Conservation (phyloP, 2,113 vertebrate species). For the Passerina amoena region DNA sequence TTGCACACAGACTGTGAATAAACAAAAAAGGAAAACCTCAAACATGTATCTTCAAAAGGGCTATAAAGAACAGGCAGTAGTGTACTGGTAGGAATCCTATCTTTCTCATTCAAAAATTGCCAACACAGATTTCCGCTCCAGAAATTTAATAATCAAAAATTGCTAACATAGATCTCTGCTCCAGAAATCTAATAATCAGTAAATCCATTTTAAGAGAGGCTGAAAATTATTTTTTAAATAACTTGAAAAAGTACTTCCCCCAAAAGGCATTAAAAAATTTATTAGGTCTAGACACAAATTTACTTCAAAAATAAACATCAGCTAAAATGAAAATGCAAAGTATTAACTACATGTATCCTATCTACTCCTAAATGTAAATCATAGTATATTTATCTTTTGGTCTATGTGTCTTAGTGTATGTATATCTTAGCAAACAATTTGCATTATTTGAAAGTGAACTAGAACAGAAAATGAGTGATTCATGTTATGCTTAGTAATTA, state of each 20-base stretch:
- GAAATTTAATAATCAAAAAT: slow-evolving; percentile 4
- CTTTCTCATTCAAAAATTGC: neutral
- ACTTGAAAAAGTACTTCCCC: neutral
- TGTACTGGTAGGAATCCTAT: neutral
- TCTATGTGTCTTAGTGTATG: neutral
- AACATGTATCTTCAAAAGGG: neutral
- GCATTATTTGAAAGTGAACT: neutral
- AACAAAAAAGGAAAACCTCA: neutral
- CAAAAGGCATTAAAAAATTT: neutral
- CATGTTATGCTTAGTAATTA: neutral
- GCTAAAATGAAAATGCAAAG: neutral
- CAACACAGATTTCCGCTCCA: neutral
- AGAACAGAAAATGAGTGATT: neutral
- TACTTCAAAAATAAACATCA: neutral
- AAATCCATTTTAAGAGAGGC: neutral
- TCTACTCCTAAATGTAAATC: neutral
- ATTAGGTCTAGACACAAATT: neutral
- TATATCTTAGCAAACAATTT: neutral
- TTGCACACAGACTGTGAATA: neutral
- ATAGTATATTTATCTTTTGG: neutral
- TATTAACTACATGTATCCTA: neutral
- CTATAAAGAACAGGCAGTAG: neutral
- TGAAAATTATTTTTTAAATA: neutral
- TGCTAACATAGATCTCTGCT: neutral
- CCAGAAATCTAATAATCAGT: neutral